These are phyloP conservation scores for Mamestra configurata DNA, from an alignment of 1,140 invertebrate species.

Conservation along the genomic window DNA sequence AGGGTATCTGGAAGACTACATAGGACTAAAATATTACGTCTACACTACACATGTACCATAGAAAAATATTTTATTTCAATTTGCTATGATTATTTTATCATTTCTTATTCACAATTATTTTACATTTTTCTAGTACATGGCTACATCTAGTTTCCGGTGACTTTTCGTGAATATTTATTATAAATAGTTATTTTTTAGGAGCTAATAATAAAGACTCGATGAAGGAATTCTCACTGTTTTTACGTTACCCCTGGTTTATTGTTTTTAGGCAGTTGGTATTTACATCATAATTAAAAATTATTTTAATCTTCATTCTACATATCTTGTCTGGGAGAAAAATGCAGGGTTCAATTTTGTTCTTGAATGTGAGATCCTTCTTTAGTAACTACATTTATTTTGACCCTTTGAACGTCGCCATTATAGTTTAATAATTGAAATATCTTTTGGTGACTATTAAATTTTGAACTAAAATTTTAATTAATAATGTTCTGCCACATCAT, in stretches of 20 bases:
- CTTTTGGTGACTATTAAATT: no score
- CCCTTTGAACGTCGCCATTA: not conserved
- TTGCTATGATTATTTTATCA: slow-evolving; percentile 1
- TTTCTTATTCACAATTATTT: slow-evolving; percentile 26
- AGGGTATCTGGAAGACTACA: slow-evolving; percentile 64
- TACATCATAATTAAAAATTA: not conserved
- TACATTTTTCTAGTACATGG: slow-evolving; percentile 28
- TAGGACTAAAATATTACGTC: slow-evolving; percentile 45
- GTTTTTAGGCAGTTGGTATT: not conserved
- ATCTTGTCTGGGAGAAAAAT: not conserved
- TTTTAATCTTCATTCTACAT: no score
- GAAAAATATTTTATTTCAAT: slow-evolving; percentile 51
- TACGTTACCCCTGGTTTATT: not conserved
- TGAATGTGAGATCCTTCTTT: not conserved
- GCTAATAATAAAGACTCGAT: not conserved
- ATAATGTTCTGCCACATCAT: no score
- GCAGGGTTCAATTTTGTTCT: not conserved
- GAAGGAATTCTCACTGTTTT: not conserved
- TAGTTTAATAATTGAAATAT: no score
- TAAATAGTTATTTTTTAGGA: not conserved
- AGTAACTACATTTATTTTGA: slow-evolving; percentile 2
- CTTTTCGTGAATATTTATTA: slow-evolving; percentile 13
- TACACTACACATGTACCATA: slow-evolving; percentile 48
- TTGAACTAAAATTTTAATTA: no score
- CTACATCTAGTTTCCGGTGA: not conserved